Base-by-base conservation (phyloP, 2,797 vertebrate species). In the Hippocampus kuda region DNA sequence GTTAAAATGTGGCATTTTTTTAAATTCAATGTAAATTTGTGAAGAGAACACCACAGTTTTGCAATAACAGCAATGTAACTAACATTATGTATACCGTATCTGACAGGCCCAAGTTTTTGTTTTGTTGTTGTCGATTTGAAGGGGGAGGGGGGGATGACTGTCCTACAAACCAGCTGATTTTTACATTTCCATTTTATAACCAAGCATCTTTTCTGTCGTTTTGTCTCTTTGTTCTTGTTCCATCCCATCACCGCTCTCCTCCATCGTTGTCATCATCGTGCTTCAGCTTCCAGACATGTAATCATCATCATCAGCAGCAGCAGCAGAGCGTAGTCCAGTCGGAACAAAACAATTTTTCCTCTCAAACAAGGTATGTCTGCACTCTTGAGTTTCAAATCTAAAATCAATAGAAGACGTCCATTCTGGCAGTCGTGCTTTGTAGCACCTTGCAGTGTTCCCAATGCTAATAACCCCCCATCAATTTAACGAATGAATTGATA, bases 251-350 rank as follows among this genome's bases (percentile, higher is more conserved):
- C 54, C 49, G 9, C 66, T 30, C 27, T 59, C 46, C 49, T 2
- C 27, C 53, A 69, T 34, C 68, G 54, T 70, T 30, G 3, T 44
- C 57, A 65, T 30, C 26, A 67, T 64, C 68, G 70, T 69, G 66
- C 71, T 69, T 65, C 78, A 75, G 71, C 76, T 69, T 67, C 79
- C 75, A 81, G 86, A 77, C 76, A 91, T 90, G 88, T 90, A 89
- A 86, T 82, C 34, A 38, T 38, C 73, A 65, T 34, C 44, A 44
- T 44, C 73, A 65, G 62, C 82, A 76, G 79, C 68, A 67, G 49
- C 70, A 74, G 63, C 77, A 77, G 72, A 70, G 65, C 48, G 8
- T 69, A 66, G 68, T 74, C 75, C 38, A 72, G 76, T 79, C 75
- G 85, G 73, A 81, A 76, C 6, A 34, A 34, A 86, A 80, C 77